These are phyloP conservation scores for Periphyllus acericola DNA, from an alignment of 2,888 invertebrate genomes.

Conservation along the genomic window DNA sequence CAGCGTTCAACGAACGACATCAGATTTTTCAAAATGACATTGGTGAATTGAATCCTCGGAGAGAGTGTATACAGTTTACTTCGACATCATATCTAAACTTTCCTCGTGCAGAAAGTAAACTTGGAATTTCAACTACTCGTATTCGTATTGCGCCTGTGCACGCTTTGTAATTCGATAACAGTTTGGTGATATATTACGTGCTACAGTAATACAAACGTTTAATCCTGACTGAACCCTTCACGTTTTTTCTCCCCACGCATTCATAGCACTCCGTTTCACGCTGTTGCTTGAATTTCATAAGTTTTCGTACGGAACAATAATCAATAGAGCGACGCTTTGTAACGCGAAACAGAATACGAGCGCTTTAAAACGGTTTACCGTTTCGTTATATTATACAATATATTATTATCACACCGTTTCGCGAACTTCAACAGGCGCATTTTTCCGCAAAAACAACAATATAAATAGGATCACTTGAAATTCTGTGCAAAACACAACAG, in stretches of 20 bases:
- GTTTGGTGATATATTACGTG: neutral
- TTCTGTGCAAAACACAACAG: too few species aligned
- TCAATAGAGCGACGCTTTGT: neutral
- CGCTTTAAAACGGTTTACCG: neutral
- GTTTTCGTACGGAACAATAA: neutral
- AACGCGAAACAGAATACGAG: neutral
- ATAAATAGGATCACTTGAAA: too few species aligned
- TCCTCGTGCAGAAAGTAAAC: neutral
- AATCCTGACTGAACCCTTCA: conserved; percentile 4
- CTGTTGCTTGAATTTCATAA: neutral
- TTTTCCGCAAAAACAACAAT: too few species aligned
- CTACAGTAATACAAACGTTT: neutral
- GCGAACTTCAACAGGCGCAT: neutral
- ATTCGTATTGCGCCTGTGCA: neutral
- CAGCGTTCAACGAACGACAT: neutral
- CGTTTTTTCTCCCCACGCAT: neutral
- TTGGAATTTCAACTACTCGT: neutral
- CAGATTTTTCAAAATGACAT: neutral
- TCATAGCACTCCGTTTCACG: neutral
- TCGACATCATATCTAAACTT: neutral
- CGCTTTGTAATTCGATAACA: conserved; percentile 16
- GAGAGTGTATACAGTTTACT: neutral
- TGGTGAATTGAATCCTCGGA: neutral
- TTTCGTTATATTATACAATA: neutral
- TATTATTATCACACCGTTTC: neutral